These are phyloP conservation scores for Neocloeon triangulifer DNA, from an alignment of 1,140 invertebrate genomes.

Conservation along the genomic window DNA sequence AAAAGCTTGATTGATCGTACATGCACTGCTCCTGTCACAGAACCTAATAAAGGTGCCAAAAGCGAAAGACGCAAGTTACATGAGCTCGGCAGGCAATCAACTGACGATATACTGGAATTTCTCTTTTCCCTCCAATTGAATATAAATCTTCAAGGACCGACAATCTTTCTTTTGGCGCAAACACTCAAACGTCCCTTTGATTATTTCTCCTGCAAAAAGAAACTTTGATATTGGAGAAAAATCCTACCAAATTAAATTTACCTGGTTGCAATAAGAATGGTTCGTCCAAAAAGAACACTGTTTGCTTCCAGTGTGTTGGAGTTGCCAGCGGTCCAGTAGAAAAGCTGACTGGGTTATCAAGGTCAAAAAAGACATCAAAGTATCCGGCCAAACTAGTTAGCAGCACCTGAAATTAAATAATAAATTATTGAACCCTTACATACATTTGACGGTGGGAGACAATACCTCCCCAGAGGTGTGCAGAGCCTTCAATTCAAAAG, in stretches of 20 bases:
- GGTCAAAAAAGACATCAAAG: conserved; percentile 76
- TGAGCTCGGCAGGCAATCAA: too few relatives aligned
- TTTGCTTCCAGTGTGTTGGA: conserved; percentile 95
- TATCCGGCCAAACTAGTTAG: conserved; percentile 79
- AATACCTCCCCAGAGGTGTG: too few relatives aligned
- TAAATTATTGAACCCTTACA: too few relatives aligned
- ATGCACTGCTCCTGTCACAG: too few relatives aligned
- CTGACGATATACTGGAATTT: conserved; percentile 17
- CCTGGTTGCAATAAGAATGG: conserved; percentile 48
- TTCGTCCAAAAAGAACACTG: conserved; percentile 71
- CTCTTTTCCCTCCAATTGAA: conserved; percentile 20
- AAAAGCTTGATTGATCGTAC: too few relatives aligned
- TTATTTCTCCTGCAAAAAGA: conserved; percentile 24
- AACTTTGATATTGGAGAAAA: too few relatives aligned
- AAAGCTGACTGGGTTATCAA: conserved; percentile 38
- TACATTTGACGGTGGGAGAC: conserved; percentile 7
- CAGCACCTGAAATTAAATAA: conserved; percentile 35
- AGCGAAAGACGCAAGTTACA: too few relatives aligned
- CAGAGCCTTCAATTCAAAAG: conserved; percentile 52
- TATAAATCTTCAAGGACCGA: conserved; percentile 28
- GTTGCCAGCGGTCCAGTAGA: conserved; percentile 49
- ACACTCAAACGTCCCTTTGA: conserved; percentile 39
- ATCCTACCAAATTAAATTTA: conserved; percentile 10
- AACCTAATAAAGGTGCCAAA: too few relatives aligned
- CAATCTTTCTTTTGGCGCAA: conserved; percentile 29